Percentiles rank a stretch among this genome's conserved stretches.
Conservation (phyloP, 2,113 vertebrate species). For the Percina caprodes region DNA sequence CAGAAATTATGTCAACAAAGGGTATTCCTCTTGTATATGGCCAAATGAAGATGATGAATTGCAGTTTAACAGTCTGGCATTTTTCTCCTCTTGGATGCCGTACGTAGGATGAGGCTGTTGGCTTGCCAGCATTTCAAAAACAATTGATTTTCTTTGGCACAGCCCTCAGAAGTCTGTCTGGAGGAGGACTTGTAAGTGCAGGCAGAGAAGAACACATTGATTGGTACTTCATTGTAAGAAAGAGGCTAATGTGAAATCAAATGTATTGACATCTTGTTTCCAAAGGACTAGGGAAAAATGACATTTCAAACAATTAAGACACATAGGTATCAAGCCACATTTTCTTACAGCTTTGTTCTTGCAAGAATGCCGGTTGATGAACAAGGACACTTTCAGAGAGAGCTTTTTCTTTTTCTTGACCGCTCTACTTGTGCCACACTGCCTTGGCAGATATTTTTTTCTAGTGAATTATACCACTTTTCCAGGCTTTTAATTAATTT, state of each 20-base stretch:
- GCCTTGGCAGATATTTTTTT: conserved; percentile 84
- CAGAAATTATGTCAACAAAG: conserved; percentile 40
- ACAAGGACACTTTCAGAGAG: conserved; percentile 29
- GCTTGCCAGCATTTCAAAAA: conserved; percentile 64
- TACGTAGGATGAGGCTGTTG: conserved; percentile 50
- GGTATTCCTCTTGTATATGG: conserved; percentile 17
- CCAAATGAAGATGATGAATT: conserved; percentile 63
- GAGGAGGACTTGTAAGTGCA: conserved; percentile 52
- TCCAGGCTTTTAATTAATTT: conserved; percentile 65
- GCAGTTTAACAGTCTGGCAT: conserved; percentile 44
- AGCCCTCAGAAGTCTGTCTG: conserved; percentile 56
- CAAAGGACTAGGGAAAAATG: conserved; percentile 33
- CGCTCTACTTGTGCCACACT: conserved; percentile 72
- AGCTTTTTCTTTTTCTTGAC: conserved; percentile 54
- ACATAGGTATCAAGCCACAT: conserved; percentile 22
- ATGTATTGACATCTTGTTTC: conserved; percentile 71
- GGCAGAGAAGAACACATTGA: conserved; percentile 66
- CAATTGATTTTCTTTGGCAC: conserved; percentile 75
- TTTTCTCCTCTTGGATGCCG: conserved; percentile 31
- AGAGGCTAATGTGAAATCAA: conserved; percentile 71
- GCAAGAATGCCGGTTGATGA: conserved; percentile 42
- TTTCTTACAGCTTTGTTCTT: conserved; percentile 36
- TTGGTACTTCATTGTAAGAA: conserved; percentile 69
- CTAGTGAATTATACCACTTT: conserved; percentile 81
- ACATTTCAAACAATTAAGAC: conserved; percentile 60